Conservation (phyloP, 2,888 invertebrate genomes). For the Heliconius charithonia region DNA sequence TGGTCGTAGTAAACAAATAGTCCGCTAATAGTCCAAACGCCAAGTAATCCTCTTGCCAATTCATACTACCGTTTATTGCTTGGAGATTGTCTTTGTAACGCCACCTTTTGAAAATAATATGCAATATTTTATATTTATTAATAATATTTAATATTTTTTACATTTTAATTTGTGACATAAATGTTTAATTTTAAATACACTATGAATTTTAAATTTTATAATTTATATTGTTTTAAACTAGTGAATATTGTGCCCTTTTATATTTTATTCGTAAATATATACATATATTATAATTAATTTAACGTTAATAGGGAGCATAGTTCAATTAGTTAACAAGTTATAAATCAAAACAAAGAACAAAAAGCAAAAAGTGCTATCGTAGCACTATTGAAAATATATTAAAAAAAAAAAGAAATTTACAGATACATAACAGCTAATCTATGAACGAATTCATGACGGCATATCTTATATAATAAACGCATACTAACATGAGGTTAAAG, state of each 20-base stretch:
- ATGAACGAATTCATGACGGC: too few relatives aligned
- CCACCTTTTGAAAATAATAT: constrained; percentile 64
- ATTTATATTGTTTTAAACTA: not conserved
- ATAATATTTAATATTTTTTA: too few relatives aligned
- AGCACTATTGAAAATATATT: too few relatives aligned
- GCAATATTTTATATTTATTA: not conserved
- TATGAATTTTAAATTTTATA: not conserved
- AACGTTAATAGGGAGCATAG: too few relatives aligned
- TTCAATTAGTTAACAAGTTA: too few relatives aligned
- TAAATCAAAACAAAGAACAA: too few relatives aligned
- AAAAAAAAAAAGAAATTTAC: too few relatives aligned
- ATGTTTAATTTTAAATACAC: not conserved
- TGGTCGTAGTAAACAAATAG: constrained; percentile 76
- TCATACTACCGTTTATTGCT: constrained; percentile 80
- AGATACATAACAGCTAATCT: too few relatives aligned
- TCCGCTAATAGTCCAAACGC: constrained; percentile 76
- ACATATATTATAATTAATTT: too few relatives aligned
- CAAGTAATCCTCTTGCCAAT: constrained; percentile 79
- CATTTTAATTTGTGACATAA: not conserved
- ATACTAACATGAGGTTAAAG: constrained; percentile 78
- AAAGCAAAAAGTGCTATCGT: too few relatives aligned
- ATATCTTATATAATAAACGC: too few relatives aligned
- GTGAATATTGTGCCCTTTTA: not conserved
- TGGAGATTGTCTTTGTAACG: constrained; percentile 80
- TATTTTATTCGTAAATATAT: too few relatives aligned